Base-by-base conservation (phyloP, 2,113 vertebrate genomes). In the Plestiodon gilberti region DNA sequence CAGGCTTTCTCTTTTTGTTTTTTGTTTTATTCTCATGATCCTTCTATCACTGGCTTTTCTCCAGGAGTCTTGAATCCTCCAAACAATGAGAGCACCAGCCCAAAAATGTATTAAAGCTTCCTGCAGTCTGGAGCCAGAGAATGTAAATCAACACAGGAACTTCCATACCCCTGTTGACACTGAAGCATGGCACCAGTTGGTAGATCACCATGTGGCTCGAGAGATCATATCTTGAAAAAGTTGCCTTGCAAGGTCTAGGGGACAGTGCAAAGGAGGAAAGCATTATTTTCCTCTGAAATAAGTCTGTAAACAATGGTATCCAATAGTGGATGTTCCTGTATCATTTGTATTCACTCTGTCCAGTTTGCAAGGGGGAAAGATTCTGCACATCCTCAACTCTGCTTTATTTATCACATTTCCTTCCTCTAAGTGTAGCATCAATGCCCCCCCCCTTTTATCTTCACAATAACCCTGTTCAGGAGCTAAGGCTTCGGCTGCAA, bases 101-200 rank as follows among this genome's bases (percentile, higher is more conserved):
- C 89, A 91, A 87, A 74, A 88, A 89, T 88, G 62, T 33, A 83
- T 87, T 55, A 81, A 89, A 85, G 57, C 28, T 88, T 80, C 90
- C 88, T 91, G 79, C 82, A 89, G 87, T 15, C 81, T 93, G 93
- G 92, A 95, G 92, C 91, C 93, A 77, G 77, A 78, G 83, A 95
- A 93, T 84, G 87, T 82, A 93, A 94, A 94, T 87, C 82, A 61
- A 33, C 0, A 0, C 52, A 93, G 82, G 81, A 86, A 79, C 87
- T 89, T 85, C 14, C 64, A 85, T 84, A 89, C 73, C 43, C 13
- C 3, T 86, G 75, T 9, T 65, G 83, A 28, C 62, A 88, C 38
- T 84, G 1, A 75, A 40, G 55, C 57, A 70, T 17, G 23, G 73
- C 83, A 84, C 10, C 48, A 13, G n/a, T 18, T 15, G 43, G 59